Percentiles rank a stretch among this genome's conserved stretches.
phyloP scores from a whole-genome alignment of 2,888 invertebrate species.

The Orthosia cruda region DNA sequence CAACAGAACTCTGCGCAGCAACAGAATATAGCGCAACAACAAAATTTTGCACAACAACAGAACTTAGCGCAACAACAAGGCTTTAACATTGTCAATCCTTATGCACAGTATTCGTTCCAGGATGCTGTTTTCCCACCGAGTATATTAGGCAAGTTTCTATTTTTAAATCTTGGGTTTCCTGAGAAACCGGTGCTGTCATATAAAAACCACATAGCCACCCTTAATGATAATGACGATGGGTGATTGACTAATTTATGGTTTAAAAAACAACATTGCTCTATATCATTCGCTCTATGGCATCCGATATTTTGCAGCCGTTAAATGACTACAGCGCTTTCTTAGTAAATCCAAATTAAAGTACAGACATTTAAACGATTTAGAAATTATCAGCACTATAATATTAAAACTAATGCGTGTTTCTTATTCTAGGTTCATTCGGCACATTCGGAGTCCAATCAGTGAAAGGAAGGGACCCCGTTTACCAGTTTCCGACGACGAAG shows the following conservation, averaged over 20 bases:
- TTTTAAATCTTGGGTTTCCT: no score
- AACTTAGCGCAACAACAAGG: conserved; percentile 82
- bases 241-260: not conserved
- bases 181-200: not conserved
- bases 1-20: not conserved
- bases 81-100: conserved; percentile 75
- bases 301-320: not conserved
- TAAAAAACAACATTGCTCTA: no score
- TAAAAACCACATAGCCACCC: no score
- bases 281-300: no score
- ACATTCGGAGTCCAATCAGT: conserved; percentile 92
- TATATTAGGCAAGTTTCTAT: conserved; percentile 83
- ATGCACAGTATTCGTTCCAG: conserved; percentile 84
- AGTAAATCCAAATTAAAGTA: not conserved
- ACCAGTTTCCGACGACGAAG: conserved; percentile 83
- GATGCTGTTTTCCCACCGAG: conserved; percentile 84
- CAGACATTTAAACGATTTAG: not conserved
- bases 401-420: conserved; percentile 17
- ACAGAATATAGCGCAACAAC: not conserved
- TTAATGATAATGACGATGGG: not conserved
- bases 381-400: not conserved
- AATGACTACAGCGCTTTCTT: not conserved
- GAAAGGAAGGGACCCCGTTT: conserved; percentile 89
- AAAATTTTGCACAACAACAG: not conserved
- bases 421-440: conserved; percentile 91